Conservation (phyloP, 2,113 vertebrate species). For the Pseudopodoces humilis region DNA sequence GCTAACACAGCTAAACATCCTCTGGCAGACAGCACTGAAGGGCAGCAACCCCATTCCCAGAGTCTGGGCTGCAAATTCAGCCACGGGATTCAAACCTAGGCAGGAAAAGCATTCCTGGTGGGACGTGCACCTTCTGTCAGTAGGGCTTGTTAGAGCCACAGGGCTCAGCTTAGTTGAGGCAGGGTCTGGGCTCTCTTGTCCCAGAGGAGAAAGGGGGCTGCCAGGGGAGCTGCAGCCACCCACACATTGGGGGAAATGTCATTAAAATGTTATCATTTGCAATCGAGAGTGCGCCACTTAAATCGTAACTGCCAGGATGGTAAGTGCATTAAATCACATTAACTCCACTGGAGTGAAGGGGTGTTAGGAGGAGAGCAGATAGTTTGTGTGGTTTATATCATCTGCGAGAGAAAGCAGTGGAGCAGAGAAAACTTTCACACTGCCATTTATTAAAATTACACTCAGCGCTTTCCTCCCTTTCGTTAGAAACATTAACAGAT, state of each 20-base stretch:
- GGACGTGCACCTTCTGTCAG: neutral
- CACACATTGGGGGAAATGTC: rapidly evolving
- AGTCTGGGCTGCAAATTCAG: neutral
- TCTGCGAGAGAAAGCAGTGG: neutral
- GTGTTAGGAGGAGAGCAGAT: neutral
- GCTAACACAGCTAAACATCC: neutral
- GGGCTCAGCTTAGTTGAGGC: neutral
- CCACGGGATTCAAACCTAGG: neutral
- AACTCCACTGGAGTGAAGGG: neutral
- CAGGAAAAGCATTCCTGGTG: neutral
- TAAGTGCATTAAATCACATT: slow-evolving; percentile 25
- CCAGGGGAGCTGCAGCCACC: neutral
- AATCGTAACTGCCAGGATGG: slow-evolving; percentile 1
- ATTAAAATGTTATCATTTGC: neutral
- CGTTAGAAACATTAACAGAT: slow-evolving; percentile 34
- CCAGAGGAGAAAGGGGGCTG: neutral
- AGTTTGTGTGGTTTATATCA: neutral
- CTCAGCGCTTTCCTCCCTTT: neutral
- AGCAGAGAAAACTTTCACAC: neutral
- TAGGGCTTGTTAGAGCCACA: neutral
- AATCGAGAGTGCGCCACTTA: rapidly evolving
- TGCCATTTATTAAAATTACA: slow-evolving; percentile 52
- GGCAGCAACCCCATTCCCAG: neutral
- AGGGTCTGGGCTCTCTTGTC: neutral
- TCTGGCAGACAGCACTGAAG: neutral